phyloP scores from a whole-genome alignment of 1,140 invertebrate genomes.

The Tetramorium alpestre region DNA sequence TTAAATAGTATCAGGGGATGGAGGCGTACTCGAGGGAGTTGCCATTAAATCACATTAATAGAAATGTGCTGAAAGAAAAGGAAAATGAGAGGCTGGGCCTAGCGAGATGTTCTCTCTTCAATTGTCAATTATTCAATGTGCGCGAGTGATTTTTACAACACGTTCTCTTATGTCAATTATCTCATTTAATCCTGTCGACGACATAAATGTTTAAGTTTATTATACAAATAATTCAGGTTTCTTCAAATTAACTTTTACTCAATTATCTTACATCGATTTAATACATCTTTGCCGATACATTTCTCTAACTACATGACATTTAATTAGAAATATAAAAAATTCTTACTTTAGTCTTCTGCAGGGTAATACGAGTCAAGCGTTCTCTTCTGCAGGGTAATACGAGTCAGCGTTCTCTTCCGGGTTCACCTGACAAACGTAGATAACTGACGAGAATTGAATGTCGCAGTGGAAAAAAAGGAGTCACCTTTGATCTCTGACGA shows the following conservation, averaged over 20 bases:
- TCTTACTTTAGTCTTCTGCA: not conserved
- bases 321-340: not conserved
- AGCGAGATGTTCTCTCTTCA: not conserved
- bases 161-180: not conserved
- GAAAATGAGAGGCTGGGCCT: conserved; percentile 1
- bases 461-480: not conserved
- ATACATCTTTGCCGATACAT: not conserved
- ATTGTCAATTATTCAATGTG: not conserved
- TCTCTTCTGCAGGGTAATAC: not conserved
- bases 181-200: not conserved
- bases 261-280: not conserved
- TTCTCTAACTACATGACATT: not conserved
- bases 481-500: conserved; percentile 13
- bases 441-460: not conserved
- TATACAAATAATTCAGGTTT: not conserved
- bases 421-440: not conserved
- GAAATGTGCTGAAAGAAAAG: not conserved
- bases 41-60: conserved; percentile 40
- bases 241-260: not conserved
- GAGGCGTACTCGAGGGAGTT: conserved; percentile 6
- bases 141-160: not conserved
- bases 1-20: conserved; percentile 42
- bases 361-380: not conserved
- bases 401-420: not conserved
- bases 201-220: not conserved